These are phyloP conservation scores for Euzetes globulus DNA, from an alignment of 2,888 invertebrate genomes.

Conservation along the genomic window DNA sequence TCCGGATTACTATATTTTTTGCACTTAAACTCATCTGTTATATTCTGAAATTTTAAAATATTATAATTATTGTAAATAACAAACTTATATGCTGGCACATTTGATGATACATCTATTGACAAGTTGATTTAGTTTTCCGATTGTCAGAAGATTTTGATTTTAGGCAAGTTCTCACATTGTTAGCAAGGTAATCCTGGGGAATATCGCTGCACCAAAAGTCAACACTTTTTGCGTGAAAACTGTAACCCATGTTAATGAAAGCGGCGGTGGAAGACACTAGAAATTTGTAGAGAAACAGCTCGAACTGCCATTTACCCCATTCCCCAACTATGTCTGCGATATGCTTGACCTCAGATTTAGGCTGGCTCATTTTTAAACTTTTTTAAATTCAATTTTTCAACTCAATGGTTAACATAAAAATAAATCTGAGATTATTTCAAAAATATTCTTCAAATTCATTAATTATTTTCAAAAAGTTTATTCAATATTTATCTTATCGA, in stretches of 20 bases:
- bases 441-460: too few relatives aligned
- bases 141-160: too few relatives aligned
- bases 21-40: background rate
- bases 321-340: slow-evolving; percentile 23
- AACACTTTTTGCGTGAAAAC: slow-evolving; percentile 12
- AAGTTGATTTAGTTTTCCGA: too few relatives aligned
- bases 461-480: too few relatives aligned
- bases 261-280: background rate
- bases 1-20: background rate
- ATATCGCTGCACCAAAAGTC: slow-evolving; percentile 24
- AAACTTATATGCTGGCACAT: too few relatives aligned
- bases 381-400: too few relatives aligned
- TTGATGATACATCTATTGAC: too few relatives aligned
- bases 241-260: background rate
- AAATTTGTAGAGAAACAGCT: background rate
- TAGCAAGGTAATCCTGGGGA: background rate
- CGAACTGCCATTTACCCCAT: slow-evolving; percentile 24
- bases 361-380: too few relatives aligned
- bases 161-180: background rate
- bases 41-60: slow-evolving; percentile 20
- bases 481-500: too few relatives aligned
- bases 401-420: too few relatives aligned
- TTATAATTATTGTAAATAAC: too few relatives aligned
- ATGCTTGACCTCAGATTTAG: slow-evolving; percentile 4
- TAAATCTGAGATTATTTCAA: too few relatives aligned